These are phyloP conservation scores for Lissonota sp. DNA, from an alignment of 2,888 invertebrate genomes.

Conservation along the genomic window DNA sequence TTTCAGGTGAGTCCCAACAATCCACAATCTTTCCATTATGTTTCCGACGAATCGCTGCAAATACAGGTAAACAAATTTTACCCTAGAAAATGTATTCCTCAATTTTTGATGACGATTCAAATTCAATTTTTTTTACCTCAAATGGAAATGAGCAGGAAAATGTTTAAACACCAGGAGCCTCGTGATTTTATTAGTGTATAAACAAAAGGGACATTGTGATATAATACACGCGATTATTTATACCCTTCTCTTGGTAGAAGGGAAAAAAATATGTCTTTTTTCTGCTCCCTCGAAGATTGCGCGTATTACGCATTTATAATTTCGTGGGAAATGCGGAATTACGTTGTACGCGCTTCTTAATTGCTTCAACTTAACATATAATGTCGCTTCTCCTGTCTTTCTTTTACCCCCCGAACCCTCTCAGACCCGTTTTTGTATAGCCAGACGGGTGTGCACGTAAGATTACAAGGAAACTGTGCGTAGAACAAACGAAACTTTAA, in stretches of 20 bases:
- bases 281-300: conserved; percentile 4
- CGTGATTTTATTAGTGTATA: no score
- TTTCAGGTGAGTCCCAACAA: conserved; percentile 66
- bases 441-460: conserved; percentile 4
- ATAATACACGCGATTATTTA: conserved; percentile 23
- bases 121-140: no score
- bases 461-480: conserved; percentile 3
- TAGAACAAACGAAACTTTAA: conserved; percentile 57
- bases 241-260: neutral
- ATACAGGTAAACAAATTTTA: conserved; percentile 44
- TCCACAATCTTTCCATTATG: conserved; percentile 6
- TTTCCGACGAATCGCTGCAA: neutral
- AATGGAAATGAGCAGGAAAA: no score
- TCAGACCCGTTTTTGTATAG: conserved; percentile 1
- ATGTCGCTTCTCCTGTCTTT: conserved; percentile 59
- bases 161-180: no score
- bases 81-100: no score
- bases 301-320: conserved; percentile 68
- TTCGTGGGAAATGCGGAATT: conserved; percentile 73
- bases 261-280: conserved; percentile 13
- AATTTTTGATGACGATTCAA: no score
- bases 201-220: no score
- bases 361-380: conserved; percentile 67
- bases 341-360: conserved; percentile 60
- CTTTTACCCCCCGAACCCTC: conserved; percentile 21